Percentiles rank a stretch among this genome's conserved stretches.
These are phyloP conservation scores for Eulemur rubriventer DNA, from an alignment of 2,797 vertebrate genomes.

Conservation along the genomic window DNA sequence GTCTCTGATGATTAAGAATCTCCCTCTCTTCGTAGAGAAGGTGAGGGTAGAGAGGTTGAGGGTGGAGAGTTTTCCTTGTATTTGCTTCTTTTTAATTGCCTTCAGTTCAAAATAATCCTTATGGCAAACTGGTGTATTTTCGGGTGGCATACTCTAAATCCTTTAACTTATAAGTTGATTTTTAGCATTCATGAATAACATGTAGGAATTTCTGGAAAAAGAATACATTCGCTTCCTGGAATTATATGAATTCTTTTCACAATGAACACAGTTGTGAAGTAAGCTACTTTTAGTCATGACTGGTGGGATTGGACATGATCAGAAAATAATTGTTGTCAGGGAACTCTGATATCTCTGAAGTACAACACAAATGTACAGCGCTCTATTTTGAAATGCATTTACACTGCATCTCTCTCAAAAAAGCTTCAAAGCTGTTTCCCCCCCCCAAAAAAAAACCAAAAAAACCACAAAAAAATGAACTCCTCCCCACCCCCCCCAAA, in stretches of 20 bases:
- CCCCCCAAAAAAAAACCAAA: background rate
- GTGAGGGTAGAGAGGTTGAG: background rate
- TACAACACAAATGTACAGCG: background rate
- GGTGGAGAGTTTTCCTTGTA: background rate
- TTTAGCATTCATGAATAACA: background rate
- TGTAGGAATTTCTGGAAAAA: background rate
- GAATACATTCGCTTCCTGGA: background rate
- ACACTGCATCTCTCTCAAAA: background rate
- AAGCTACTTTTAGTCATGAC: background rate
- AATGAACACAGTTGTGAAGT: background rate
- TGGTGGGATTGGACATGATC: background rate
- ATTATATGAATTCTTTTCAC: background rate
- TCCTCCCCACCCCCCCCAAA: too few species aligned
- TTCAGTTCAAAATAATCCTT: background rate
- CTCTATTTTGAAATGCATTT: background rate
- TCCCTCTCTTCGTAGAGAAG: background rate
- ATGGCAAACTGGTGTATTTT: background rate
- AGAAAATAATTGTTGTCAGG: background rate
- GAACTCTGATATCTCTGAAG: background rate
- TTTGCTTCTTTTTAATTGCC: background rate
- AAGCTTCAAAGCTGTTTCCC: background rate
- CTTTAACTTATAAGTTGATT: background rate
- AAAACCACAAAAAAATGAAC: too few species aligned
- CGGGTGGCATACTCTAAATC: too few species aligned
- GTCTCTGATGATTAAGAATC: background rate